phyloP scores from a whole-genome alignment of 2,888 invertebrate genomes.

The Hololepta plana region DNA sequence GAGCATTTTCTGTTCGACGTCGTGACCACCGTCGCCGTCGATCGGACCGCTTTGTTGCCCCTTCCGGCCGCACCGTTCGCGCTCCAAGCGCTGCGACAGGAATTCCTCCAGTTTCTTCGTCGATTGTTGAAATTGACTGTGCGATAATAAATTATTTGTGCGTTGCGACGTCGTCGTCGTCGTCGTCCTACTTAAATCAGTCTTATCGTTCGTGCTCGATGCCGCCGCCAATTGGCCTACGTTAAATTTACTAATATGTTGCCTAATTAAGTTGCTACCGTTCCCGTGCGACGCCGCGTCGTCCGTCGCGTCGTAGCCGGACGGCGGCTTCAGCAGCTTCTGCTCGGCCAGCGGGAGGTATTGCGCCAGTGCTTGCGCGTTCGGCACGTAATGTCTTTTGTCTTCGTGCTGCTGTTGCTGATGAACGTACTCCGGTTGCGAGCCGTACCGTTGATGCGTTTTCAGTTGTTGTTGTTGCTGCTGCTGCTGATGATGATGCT shows the following conservation, averaged over 20 bases:
- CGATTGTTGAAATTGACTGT: conserved; percentile 27
- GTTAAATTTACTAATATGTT: conserved; percentile 8
- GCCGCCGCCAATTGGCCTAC: conserved; percentile 10
- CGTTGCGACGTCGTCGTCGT: conserved; percentile 4
- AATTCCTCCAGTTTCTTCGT: conserved; percentile 29
- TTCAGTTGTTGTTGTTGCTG: conserved; percentile 3
- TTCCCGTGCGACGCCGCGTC: conserved; percentile 7
- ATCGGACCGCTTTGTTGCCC: conserved; percentile 4
- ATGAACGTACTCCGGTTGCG: neutral
- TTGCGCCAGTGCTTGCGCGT: conserved; percentile 24
- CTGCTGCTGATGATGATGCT: conserved; percentile 4
- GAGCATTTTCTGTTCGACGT: conserved; percentile 24
- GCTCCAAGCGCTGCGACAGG: conserved; percentile 24
- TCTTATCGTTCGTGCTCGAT: conserved; percentile 11
- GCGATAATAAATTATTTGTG: too few relatives aligned
- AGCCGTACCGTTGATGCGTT: conserved; percentile 5
- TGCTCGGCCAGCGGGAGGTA: conserved; percentile 23
- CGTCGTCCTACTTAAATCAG: conserved; percentile 14
- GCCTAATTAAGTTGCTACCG: too few relatives aligned
- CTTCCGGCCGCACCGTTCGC: conserved; percentile 16
- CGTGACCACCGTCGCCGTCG: conserved; percentile 14
- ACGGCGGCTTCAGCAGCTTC: conserved; percentile 13
- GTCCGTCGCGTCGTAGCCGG: conserved; percentile 9
- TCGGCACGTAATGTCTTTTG: neutral
- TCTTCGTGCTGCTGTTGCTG: neutral